Percentiles rank a stretch among this genome's conserved stretches.
Evolutionary conservation across 2,888 invertebrate genomes (phyloP).

Genomic region (Catocala fraxini): DNA sequence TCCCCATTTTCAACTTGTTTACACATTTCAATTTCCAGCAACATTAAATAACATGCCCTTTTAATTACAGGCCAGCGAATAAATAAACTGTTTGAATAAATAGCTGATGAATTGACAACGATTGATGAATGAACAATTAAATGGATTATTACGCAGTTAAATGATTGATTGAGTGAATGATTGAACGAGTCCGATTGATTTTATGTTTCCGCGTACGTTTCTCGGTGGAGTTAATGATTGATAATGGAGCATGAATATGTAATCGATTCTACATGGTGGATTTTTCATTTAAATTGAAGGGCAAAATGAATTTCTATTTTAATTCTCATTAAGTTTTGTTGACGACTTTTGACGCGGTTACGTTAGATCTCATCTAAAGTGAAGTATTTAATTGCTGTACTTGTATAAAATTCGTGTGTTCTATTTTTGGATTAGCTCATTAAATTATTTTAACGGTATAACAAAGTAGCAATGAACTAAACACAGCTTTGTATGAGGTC

Average conservation of each 20-base stretch:
- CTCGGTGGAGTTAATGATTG: not conserved
- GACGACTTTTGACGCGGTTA: too few species aligned
- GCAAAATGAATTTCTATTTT: not conserved
- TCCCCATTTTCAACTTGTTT: not conserved
- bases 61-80: not conserved
- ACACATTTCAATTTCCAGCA: not conserved
- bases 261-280: not conserved
- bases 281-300: not conserved
- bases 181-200: not conserved
- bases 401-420: too few species aligned
- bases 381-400: too few species aligned
- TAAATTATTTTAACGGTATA: too few species aligned
- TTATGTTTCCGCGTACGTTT: not conserved
- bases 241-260: slow-evolving; percentile 1
- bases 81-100: slow-evolving; percentile 1
- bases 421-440: too few species aligned
- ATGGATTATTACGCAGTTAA: not conserved
- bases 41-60: not conserved
- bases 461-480: too few species aligned
- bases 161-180: not conserved
- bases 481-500: too few species aligned
- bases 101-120: not conserved
- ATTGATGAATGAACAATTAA: slow-evolving; percentile 1
- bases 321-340: too few species aligned
- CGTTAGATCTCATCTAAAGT: too few species aligned